These are phyloP conservation scores for Omphaloscelis lunosa DNA, from an alignment of 2,888 invertebrate species.

Conservation along the genomic window DNA sequence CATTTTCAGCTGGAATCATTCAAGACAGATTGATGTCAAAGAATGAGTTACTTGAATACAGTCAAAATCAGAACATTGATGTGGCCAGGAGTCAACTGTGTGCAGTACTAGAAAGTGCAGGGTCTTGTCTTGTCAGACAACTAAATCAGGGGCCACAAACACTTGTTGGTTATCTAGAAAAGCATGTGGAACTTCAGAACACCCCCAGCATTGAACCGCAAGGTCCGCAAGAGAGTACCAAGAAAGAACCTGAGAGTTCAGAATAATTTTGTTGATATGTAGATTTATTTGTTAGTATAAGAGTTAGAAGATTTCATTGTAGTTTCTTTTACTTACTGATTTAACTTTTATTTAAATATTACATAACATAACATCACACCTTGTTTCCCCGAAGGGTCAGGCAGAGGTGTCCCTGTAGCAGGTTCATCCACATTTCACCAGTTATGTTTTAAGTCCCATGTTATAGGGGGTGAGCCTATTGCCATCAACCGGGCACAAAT, in stretches of 20 bases:
- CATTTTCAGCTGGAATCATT: conserved; percentile 92
- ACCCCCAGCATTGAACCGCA: conserved; percentile 59
- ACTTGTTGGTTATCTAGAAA: conserved; percentile 92
- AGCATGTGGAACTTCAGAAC: conserved; percentile 86
- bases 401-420: too few relatives aligned
- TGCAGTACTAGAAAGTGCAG: conserved; percentile 92
- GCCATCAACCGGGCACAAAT: too few relatives aligned
- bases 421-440: too few relatives aligned
- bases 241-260: conserved; percentile 66
- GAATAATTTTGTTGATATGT: conserved; percentile 37
- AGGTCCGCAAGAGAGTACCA: conserved; percentile 49
- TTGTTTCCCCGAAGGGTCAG: too few relatives aligned
- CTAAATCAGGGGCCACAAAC: conserved; percentile 93
- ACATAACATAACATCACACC: too few relatives aligned
- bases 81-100: conserved; percentile 93
- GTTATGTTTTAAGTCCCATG: too few relatives aligned
- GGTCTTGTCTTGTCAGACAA: conserved; percentile 92
- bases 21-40: conserved; percentile 93
- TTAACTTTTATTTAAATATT: not conserved
- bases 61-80: conserved; percentile 92
- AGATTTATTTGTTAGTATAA: conserved; percentile 61
- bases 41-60: conserved; percentile 93
- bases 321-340: conserved; percentile 51
- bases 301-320: conserved; percentile 51
- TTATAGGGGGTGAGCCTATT: too few relatives aligned